phyloP scores from a whole-genome alignment of 1,140 invertebrate genomes.

The Saccostrea echinata region DNA sequence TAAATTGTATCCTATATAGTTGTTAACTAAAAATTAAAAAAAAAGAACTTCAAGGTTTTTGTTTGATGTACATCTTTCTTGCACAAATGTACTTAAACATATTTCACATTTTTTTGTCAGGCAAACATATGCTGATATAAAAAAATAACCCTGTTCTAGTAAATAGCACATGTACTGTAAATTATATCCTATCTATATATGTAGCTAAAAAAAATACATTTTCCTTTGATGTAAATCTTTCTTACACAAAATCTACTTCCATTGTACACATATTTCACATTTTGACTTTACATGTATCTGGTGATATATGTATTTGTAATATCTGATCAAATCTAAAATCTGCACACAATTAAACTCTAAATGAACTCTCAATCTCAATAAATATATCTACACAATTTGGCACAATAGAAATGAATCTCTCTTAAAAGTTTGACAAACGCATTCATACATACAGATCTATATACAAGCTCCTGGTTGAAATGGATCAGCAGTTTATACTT shows the following conservation, averaged over 20 bases:
- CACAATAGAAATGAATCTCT: conserved; percentile 8
- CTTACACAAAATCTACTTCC: too few relatives aligned
- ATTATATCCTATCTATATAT: background rate
- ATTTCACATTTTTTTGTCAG: too few relatives aligned
- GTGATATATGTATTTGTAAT: too few relatives aligned
- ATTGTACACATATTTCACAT: too few relatives aligned
- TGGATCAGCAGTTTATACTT: background rate
- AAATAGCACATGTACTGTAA: background rate
- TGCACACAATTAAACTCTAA: background rate
- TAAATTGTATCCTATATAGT: background rate
- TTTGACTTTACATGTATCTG: too few relatives aligned
- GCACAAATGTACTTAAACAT: too few relatives aligned
- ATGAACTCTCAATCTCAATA: background rate
- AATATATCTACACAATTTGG: conserved; percentile 8
- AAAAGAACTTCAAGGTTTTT: too few relatives aligned
- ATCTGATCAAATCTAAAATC: background rate
- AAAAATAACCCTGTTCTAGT: background rate
- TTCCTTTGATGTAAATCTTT: too few relatives aligned
- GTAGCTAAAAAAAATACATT: too few relatives aligned
- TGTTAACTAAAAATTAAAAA: too few relatives aligned
- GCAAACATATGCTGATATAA: background rate
- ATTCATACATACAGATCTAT: background rate
- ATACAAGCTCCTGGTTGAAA: background rate
- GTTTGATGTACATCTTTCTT: too few relatives aligned
- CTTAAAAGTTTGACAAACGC: conserved; percentile 38